phyloP scores from a whole-genome alignment of 2,797 vertebrate species.

The Sphenopsis melanotis region DNA sequence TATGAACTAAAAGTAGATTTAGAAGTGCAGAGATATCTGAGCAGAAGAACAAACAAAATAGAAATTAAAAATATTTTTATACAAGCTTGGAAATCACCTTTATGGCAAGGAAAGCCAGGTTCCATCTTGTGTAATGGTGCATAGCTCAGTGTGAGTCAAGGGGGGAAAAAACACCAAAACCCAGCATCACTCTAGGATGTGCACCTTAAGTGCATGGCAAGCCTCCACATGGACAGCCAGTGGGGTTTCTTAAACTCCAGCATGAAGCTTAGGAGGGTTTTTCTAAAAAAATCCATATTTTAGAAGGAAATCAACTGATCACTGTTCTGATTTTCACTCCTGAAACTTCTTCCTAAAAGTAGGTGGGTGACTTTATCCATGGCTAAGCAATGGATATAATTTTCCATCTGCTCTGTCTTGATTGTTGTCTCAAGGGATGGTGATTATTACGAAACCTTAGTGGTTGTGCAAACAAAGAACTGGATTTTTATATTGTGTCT shows the following conservation, averaged over 20 bases:
- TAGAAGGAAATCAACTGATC: background rate
- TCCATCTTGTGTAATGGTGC: background rate
- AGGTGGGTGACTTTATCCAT: background rate
- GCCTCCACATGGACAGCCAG: background rate
- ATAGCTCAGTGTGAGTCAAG: background rate
- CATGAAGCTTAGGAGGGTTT: background rate
- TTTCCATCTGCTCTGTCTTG: background rate
- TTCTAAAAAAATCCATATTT: background rate
- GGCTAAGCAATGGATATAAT: background rate
- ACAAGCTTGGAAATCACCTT: background rate
- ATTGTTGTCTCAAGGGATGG: background rate
- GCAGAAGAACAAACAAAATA: background rate
- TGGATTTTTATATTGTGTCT: background rate
- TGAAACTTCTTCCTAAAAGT: background rate
- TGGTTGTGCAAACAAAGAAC: accelerated
- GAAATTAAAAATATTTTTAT: background rate
- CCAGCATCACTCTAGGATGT: accelerated
- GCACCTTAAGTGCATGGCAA: background rate
- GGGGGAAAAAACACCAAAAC: accelerated
- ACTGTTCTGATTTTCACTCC: background rate
- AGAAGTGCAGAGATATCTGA: background rate
- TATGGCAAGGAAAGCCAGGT: background rate
- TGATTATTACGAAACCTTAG: background rate
- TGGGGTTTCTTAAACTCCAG: background rate
- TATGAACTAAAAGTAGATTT: background rate